phyloP scores from a whole-genome alignment of 2,888 invertebrate species.

The Lasioglossum lativentre region DNA sequence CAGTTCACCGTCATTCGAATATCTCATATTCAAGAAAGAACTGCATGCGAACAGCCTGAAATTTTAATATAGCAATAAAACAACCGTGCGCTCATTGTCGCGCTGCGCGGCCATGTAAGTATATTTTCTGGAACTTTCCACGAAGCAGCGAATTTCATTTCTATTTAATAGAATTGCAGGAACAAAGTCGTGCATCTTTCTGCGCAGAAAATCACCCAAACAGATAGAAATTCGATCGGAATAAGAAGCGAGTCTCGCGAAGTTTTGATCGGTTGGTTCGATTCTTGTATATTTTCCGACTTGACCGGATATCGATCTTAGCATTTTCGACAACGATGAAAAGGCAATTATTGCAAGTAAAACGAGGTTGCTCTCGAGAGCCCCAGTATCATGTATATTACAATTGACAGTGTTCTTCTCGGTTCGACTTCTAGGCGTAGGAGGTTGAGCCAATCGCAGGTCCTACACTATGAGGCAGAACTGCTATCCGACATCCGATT shows the following conservation, averaged over 20 bases:
- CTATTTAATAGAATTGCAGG: constrained; percentile 26
- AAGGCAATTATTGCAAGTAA: constrained; percentile 53
- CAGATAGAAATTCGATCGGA: neutral
- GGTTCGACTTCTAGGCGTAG: constrained; percentile 69
- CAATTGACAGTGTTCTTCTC: constrained; percentile 69
- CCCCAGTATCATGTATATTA: constrained; percentile 56
- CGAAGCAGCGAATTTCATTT: constrained; percentile 25
- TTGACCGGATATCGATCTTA: constrained; percentile 3
- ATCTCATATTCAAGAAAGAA: neutral
- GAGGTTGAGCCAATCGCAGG: constrained; percentile 68
- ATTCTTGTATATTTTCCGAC: neutral
- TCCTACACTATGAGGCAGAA: constrained; percentile 61
- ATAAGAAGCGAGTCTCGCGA: neutral
- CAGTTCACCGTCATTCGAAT: neutral
- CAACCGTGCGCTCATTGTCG: neutral
- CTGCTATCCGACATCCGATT: constrained; percentile 70
- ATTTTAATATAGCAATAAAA: neutral
- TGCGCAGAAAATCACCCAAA: neutral
- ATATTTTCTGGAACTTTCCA: constrained; percentile 53
- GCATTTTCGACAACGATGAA: constrained; percentile 21
- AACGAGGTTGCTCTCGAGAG: constrained; percentile 51
- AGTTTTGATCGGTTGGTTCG: neutral
- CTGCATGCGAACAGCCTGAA: neutral
- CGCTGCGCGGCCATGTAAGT: neutral
- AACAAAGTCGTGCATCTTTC: neutral